Evolutionary conservation across 1,140 invertebrate genomes (phyloP), one percentile per base, ranked within the genome.

Genomic region (Drosophila mayri): DNA sequence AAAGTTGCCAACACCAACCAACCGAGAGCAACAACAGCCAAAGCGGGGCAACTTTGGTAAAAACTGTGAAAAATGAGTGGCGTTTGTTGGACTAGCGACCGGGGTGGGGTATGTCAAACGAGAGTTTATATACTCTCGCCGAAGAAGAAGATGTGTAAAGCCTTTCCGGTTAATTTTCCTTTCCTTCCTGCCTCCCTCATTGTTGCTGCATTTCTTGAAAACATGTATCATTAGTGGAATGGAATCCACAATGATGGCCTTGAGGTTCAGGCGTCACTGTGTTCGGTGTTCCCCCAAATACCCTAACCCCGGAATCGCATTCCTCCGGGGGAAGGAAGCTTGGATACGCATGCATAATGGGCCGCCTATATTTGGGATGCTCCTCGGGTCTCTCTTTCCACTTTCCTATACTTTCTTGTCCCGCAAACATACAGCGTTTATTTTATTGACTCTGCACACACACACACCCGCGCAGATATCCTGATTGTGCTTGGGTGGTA

Each of bases 401-500:
- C 22, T 54, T 28, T 25, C 25, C 28, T 30, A 22, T 66, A 75
- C 61, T 75, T 65, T 76, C 52, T 38, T 58, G 41, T 62, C 44
- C 74, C 54, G 54, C 75, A 87, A 87, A 74, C 84, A 83, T 83
- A 80, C 59, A 87, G 76, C 80, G 84, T 83, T 83, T 88, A 88
- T 87, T 88, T 88, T 88, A 88, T 88, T 88, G 84, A 88, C 84
- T 88, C 82, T 88, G 58, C 75, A 71, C 61, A 77, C 50, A 58
- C 25, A 18, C 37, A 70, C 64, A 57, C 67, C 30, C 44, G 40
- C 25, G 44, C 55, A 60, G 54, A 52, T 73, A 41, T 50, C 35
- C 35, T 66, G 81, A 76, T 72, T 76, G 63, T 66, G 32, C 37
- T 12, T 44, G 41, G 52, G 46, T 40, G 43, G 49, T 35, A 40